Base-by-base conservation (phyloP, 2,113 vertebrate genomes). In the Callocephalon fimbriatum region DNA sequence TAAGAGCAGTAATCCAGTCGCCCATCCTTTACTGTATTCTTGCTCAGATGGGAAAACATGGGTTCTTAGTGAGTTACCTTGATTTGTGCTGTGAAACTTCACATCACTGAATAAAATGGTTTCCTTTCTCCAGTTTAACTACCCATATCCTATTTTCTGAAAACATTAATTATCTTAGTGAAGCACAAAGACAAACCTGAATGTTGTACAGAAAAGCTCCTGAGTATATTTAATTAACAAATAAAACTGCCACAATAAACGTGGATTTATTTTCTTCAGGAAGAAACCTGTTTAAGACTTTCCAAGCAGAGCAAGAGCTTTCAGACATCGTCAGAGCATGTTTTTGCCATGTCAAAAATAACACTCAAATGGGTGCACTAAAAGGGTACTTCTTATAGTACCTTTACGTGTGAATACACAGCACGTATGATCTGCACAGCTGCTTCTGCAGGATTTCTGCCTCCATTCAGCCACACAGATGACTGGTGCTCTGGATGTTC, bases 271-370 rank as follows among this genome's bases (percentile, higher is more conserved):
- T 88, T 96, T 91, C 82, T 62, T 96, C 90, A 82, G 70, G 82
- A 94, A 88, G 50, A 93, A 96, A 79, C 74, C 84, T 90, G 82
- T 42, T 94, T 61, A 80, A 86, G 82, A 62, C 71, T 83, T 92
- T 31, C 62, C 62, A 82, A 92, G 66, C 53, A 86, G 58, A 94
- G 44, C 51, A 82, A 75, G 47, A 88, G 59, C 85, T 73, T 90
- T 68, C 66, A 82, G 94, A 61, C 75, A 62, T 78, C 73, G 82
- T 95, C 82, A 82, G 88, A 76, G 71, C 45, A n/a, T 7, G 66
- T 63, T 88, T 93, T 88, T 66, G 58, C 88, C 82, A 63, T n/a
- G 74, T 92, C 86, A 92, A 90, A 92, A 95, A 86, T 83, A 92
- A 70, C 85, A 82, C 85, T 66, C 58, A 73, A 73, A 96, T 65